Conservation (phyloP, 2,888 invertebrate genomes). For the Drosophila atroscutellata region DNA sequence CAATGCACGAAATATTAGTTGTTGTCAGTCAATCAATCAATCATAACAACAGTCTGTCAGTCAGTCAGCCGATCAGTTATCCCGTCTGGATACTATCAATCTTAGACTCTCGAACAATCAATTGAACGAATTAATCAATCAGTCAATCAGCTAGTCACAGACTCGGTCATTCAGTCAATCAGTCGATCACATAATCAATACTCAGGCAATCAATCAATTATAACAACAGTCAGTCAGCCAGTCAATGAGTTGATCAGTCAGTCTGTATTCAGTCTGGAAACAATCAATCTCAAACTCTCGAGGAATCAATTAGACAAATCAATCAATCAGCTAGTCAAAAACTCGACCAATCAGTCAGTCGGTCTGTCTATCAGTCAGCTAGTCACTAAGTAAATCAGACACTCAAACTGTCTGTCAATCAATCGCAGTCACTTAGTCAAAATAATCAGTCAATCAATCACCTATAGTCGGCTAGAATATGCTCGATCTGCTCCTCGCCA, state of each 20-base stretch:
- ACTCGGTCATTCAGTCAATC: not conserved
- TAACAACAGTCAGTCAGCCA: not conserved
- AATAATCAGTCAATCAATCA: constrained; percentile 13
- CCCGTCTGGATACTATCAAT: not conserved
- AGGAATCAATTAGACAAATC: not conserved
- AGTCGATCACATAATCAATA: not conserved
- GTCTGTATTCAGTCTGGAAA: not conserved
- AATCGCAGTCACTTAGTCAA: not conserved
- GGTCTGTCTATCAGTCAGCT: not conserved
- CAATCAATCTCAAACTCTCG: not conserved
- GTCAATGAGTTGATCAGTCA: not conserved
- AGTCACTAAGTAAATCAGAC: not conserved
- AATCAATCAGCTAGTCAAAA: not conserved
- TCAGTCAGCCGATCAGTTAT: not conserved
- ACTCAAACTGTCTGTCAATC: not conserved
- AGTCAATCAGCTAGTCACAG: not conserved
- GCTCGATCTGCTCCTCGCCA: constrained; percentile 38
- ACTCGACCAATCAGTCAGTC: not conserved
- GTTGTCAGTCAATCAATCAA: not conserved
- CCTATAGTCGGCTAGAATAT: constrained; percentile 60
- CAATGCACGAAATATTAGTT: not conserved
- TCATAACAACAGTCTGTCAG: not conserved
- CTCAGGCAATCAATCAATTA: not conserved
- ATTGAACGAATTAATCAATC: not conserved
- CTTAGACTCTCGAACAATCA: not conserved